Evolutionary conservation across 1,140 invertebrate genomes (phyloP).

Genomic region (Cotesia chilonis): DNA sequence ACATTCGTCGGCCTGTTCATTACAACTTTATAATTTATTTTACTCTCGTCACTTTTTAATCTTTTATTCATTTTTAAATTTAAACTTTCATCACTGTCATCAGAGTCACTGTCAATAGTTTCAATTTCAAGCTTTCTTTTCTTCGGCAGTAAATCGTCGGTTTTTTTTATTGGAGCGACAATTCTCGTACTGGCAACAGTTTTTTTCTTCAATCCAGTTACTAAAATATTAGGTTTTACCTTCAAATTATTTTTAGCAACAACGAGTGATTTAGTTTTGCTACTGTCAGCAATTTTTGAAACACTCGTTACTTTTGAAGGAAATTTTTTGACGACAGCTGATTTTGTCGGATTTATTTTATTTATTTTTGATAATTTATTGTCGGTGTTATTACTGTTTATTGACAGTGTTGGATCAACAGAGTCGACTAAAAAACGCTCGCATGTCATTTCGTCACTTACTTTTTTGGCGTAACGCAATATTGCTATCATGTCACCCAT

Average conservation of each 20-base stretch:
- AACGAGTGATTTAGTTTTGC: not conserved
- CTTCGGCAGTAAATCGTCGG: conserved; percentile 21
- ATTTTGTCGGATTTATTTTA: not conserved
- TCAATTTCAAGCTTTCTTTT: conserved; percentile 37
- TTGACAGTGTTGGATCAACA: conserved; percentile 43
- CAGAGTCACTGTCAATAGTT: not conserved
- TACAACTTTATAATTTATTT: conserved; percentile 62
- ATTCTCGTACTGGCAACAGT: conserved; percentile 30
- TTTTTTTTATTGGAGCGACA: conserved; percentile 25
- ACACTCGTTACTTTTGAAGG: not conserved
- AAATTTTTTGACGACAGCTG: too few relatives aligned
- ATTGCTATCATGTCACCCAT: conserved; percentile 83
- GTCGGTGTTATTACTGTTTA: not conserved
- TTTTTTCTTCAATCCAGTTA: conserved; percentile 38
- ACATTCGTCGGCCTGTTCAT: conserved; percentile 56
- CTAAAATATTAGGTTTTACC: not conserved
- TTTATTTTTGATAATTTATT: not conserved
- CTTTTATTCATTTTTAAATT: conserved; percentile 33
- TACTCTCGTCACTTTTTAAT: conserved; percentile 51
- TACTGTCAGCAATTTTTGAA: not conserved
- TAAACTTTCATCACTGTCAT: conserved; percentile 44
- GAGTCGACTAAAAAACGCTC: conserved; percentile 61
- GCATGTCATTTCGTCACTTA: conserved; percentile 70
- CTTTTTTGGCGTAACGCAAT: conserved; percentile 76
- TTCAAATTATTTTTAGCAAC: conserved; percentile 15